Percentiles rank a stretch among this genome's conserved stretches.
Evolutionary conservation across 2,797 vertebrate species (phyloP).

Genomic region (Sebastes kiyomatsui): DNA sequence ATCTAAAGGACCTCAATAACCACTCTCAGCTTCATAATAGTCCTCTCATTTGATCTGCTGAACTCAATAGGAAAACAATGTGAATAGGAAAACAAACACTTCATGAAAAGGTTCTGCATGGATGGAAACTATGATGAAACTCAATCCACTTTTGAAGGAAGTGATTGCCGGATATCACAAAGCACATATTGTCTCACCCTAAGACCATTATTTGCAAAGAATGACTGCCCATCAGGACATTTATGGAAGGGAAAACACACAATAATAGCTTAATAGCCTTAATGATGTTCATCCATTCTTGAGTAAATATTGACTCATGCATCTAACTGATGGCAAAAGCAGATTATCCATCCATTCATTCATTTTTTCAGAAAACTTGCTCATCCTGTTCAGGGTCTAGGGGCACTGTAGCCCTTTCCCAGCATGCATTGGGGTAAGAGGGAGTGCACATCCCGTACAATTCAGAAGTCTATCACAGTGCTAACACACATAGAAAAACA

Average conservation of each 20-base stretch:
- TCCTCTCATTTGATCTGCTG: not conserved
- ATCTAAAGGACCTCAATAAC: not conserved
- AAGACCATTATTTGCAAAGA: constrained; percentile 4
- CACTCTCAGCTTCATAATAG: not conserved
- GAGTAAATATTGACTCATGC: constrained; percentile 52
- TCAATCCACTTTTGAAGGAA: constrained; percentile 18
- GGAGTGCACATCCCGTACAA: no score
- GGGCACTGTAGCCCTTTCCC: not conserved
- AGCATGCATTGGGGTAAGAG: not conserved
- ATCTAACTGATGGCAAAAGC: not conserved
- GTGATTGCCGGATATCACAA: constrained; percentile 21
- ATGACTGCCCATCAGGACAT: not conserved
- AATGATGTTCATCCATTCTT: not conserved
- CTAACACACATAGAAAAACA: not conserved
- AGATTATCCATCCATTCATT: not conserved
- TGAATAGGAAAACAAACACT: constrained; percentile 23
- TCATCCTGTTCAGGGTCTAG: not conserved
- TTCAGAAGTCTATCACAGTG: not conserved
- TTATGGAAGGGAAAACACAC: not conserved
- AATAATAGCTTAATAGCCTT: constrained; percentile 1
- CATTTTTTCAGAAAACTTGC: not conserved
- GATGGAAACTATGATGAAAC: constrained; percentile 22
- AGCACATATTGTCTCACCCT: constrained; percentile 4
- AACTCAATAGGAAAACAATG: constrained; percentile 12
- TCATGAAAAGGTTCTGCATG: constrained; percentile 15